Evolutionary conservation across 2,888 invertebrate species (phyloP).

Genomic region (Orthosia gracilis): DNA sequence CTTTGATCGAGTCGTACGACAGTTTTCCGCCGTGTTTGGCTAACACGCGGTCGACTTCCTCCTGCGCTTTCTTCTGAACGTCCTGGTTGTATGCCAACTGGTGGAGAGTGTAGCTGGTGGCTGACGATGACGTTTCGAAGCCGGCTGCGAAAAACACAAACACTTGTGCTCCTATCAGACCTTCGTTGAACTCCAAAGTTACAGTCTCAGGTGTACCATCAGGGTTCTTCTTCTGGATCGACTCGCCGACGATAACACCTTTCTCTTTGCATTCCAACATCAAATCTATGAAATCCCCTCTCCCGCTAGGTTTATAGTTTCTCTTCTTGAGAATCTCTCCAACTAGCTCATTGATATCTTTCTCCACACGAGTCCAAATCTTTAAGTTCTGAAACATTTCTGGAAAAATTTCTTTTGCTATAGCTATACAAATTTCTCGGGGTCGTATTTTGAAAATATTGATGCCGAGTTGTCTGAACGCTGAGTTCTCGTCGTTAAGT

Average conservation of each 20-base stretch:
- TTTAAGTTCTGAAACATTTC: conserved; percentile 41
- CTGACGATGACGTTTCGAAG: conserved; percentile 81
- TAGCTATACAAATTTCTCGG: conserved; percentile 3
- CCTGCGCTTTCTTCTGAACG: conserved; percentile 74
- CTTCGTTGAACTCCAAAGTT: conserved; percentile 67
- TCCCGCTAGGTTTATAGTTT: conserved; percentile 68
- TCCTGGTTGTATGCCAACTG: conserved; percentile 79
- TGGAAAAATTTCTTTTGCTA: conserved; percentile 51
- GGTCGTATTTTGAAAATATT: conserved; percentile 48
- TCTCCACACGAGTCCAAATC: conserved; percentile 38
- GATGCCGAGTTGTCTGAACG: conserved; percentile 69
- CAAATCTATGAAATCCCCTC: conserved; percentile 76
- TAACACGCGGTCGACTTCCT: conserved; percentile 75
- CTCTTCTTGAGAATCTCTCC: conserved; percentile 67
- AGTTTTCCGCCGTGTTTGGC: conserved; percentile 69
- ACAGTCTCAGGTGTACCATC: conserved; percentile 68
- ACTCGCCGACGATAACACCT: conserved; percentile 71
- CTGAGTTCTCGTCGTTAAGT: conserved; percentile 72
- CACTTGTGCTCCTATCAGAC: conserved; percentile 71
- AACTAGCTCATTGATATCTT: conserved; percentile 45
- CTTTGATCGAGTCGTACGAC: conserved; percentile 72
- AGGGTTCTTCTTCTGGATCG: conserved; percentile 63
- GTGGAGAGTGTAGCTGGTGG: conserved; percentile 77
- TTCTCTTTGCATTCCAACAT: conserved; percentile 70
- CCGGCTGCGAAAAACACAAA: conserved; percentile 80